Percentiles rank a stretch among this genome's conserved stretches.
phyloP scores from a whole-genome alignment of 2,888 invertebrate genomes.

The Laothoe populi region DNA sequence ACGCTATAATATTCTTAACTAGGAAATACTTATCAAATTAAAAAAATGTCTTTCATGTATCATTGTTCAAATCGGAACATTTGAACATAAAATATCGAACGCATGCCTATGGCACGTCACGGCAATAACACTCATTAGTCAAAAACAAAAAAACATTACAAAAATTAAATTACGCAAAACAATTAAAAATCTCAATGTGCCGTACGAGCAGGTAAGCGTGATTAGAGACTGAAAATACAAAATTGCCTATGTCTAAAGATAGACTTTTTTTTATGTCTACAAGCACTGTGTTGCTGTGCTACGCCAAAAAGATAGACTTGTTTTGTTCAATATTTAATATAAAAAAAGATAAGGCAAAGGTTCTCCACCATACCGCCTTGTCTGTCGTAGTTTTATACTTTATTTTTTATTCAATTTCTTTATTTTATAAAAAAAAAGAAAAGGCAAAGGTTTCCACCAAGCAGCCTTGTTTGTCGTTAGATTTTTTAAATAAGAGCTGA shows the following conservation, averaged over 20 bases:
- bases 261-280: too few relatives aligned
- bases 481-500: too few relatives aligned
- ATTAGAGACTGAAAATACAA: constrained; percentile 40
- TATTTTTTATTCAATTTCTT: too few relatives aligned
- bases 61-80: constrained; percentile 57
- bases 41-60: constrained; percentile 79
- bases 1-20: constrained; percentile 82
- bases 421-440: too few relatives aligned
- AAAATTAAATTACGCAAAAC: constrained; percentile 52
- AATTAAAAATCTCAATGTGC: constrained; percentile 56
- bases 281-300: too few relatives aligned
- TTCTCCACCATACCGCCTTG: too few relatives aligned
- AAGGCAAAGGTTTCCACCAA: too few relatives aligned
- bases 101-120: constrained; percentile 66
- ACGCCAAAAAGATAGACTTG: too few relatives aligned
- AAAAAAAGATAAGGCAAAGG: too few relatives aligned
- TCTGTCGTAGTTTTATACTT: too few relatives aligned
- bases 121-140: constrained; percentile 52
- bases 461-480: too few relatives aligned
- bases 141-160: constrained; percentile 38
- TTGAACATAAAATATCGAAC: constrained; percentile 39
- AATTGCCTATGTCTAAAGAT: background rate
- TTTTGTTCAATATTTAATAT: too few relatives aligned
- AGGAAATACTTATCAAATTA: constrained; percentile 82
- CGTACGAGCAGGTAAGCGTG: constrained; percentile 45